Conservation (phyloP, 2,888 invertebrate genomes). For the Stenurella melanura region DNA sequence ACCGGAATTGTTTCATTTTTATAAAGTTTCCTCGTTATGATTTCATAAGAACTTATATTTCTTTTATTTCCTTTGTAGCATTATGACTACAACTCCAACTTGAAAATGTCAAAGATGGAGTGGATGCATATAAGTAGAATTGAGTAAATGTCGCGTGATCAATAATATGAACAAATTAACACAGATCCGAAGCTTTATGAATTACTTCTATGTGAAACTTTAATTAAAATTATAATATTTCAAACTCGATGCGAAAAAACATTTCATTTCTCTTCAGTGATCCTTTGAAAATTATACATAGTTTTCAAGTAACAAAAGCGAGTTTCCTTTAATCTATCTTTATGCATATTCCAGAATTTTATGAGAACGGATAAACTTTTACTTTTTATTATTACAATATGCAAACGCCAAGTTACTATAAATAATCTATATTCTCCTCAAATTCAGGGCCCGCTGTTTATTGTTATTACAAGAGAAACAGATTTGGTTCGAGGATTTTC, state of each 20-base stretch:
- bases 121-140: background rate
- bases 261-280: background rate
- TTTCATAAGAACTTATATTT: conserved; percentile 10
- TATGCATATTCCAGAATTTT: background rate
- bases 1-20: conserved; percentile 17
- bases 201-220: background rate
- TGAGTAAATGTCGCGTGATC: background rate
- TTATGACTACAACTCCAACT: background rate
- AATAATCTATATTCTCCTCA: too few relatives aligned
- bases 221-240: background rate
- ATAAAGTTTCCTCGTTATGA: conserved; percentile 18
- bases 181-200: background rate
- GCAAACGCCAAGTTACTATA: too few relatives aligned
- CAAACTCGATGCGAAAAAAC: background rate
- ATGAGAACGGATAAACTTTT: background rate
- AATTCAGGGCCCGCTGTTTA: too few relatives aligned
- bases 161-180: background rate
- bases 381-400: too few relatives aligned
- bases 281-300: background rate
- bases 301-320: background rate
- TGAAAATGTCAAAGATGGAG: background rate
- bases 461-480: too few relatives aligned
- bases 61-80: conserved; percentile 1
- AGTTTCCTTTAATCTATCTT: background rate
- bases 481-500: too few relatives aligned